These are phyloP conservation scores for Alviniconcha marisindica DNA, from an alignment of 1,140 invertebrate species.

Conservation along the genomic window DNA sequence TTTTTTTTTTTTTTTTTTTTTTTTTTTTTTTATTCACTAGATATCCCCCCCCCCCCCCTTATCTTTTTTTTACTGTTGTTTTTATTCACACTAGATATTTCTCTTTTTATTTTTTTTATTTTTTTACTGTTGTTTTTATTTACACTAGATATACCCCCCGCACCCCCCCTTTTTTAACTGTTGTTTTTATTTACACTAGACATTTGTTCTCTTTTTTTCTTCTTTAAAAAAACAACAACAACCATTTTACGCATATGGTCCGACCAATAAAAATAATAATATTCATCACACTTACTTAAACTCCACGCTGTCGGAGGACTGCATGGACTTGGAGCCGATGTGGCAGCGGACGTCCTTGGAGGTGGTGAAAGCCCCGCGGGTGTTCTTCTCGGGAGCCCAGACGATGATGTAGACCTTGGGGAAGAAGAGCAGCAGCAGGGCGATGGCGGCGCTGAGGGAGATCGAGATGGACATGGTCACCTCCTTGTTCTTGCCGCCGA, in stretches of 20 bases:
- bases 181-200: too few species aligned
- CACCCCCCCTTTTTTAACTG: too few species aligned
- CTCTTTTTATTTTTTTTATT: not conserved
- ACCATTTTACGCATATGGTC: too few species aligned
- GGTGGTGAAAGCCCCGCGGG: conserved; percentile 85
- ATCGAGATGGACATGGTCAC: conserved; percentile 85
- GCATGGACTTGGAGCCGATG: conserved; percentile 79
- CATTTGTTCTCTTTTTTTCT: too few species aligned
- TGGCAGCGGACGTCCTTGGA: conserved; percentile 87
- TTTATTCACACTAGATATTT: not conserved
- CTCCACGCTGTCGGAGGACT: conserved; percentile 66
- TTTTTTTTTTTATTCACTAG: too few species aligned
- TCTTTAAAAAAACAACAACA: not conserved
- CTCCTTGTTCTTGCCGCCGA: conserved; percentile 84
- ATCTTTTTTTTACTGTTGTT: not conserved
- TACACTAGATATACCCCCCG: too few species aligned
- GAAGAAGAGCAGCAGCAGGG: conserved; percentile 86
- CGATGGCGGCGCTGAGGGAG: conserved; percentile 84
- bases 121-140: not conserved
- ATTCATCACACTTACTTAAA: conserved; percentile 50
- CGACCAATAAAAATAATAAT: not conserved
- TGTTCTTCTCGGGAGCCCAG: conserved; percentile 87
- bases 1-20: not conserved
- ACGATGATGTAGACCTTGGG: conserved; percentile 89
- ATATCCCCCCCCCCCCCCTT: not conserved